These are phyloP conservation scores for Aurelia aurita DNA, from an alignment of 30 jellyfish, hydroid and myxozoan species.

Conservation along the genomic window DNA sequence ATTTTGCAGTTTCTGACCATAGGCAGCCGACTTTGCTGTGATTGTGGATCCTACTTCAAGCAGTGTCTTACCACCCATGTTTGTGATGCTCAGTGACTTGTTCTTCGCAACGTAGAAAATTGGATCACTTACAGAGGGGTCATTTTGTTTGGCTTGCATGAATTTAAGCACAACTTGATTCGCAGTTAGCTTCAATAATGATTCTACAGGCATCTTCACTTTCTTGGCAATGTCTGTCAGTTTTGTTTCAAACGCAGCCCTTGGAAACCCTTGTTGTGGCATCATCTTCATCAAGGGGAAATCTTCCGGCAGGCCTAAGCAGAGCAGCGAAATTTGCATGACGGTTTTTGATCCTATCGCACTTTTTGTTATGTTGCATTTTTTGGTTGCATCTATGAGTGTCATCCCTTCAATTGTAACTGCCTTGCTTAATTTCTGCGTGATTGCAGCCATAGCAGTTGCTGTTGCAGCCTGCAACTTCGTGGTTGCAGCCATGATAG, in stretches of 20 bases:
- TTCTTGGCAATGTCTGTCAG: conserved; percentile 23
- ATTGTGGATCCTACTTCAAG: not conserved
- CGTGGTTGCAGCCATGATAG: not conserved
- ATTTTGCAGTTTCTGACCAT: not conserved
- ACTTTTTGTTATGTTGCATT: conserved; percentile 15
- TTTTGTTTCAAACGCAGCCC: conserved; percentile 3
- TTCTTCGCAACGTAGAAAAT: conserved; percentile 18
- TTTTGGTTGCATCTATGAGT: not conserved
- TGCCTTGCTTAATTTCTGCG: not conserved
- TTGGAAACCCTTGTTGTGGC: conserved; percentile 11
- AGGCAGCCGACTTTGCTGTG: not conserved
- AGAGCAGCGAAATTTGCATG: conserved; percentile 26
- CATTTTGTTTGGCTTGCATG: not conserved
- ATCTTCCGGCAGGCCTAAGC: conserved; percentile 48
- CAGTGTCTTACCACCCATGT: conserved; percentile 9
- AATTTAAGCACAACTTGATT: not conserved
- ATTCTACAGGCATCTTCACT: conserved; percentile 19
- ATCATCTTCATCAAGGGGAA: conserved; percentile 26
- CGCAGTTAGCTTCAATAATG: not conserved
- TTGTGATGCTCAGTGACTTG: not conserved
- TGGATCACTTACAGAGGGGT: conserved; percentile 13
- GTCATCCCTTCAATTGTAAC: conserved; percentile 7
- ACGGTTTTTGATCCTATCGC: conserved; percentile 12
- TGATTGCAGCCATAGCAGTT: not conserved
- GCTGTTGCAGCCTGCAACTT: not conserved